These are phyloP conservation scores for Urophycis tenuis DNA, from an alignment of 2,797 vertebrate species.

Conservation along the genomic window DNA sequence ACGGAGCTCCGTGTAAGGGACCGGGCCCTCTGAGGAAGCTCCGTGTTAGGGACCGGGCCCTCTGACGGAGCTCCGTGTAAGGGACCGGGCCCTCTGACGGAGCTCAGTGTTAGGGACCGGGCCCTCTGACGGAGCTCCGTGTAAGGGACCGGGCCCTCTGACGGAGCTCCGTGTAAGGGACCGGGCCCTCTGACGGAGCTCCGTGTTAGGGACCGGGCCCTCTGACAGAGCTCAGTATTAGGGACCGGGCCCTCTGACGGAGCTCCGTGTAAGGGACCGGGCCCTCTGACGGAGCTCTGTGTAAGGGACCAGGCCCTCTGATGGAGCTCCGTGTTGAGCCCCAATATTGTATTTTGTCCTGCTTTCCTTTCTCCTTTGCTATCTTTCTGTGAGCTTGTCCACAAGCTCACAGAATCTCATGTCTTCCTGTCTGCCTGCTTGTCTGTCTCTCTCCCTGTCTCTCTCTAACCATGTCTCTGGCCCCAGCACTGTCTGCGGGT, in stretches of 20 bases:
- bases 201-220: neutral
- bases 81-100: neutral
- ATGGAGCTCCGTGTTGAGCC: neutral
- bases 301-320: neutral
- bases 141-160: neutral
- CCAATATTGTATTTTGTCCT: neutral
- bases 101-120: neutral
- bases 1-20: no score
- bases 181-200: neutral
- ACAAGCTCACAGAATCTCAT: no score
- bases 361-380: neutral
- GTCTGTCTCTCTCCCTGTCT: constrained; percentile 1
- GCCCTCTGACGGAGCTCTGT: no score
- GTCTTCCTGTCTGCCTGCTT: neutral
- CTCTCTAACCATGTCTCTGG: constrained; percentile 11
- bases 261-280: no score
- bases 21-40: neutral
- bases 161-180: neutral
- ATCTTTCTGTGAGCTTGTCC: neutral
- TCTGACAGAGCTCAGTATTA: neutral
- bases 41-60: neutral
- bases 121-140: neutral
- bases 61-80: neutral
- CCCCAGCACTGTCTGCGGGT: constrained; percentile 82
- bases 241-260: no score